phyloP scores from a whole-genome alignment of 2,888 invertebrate species.

The Machimus rusticus region DNA sequence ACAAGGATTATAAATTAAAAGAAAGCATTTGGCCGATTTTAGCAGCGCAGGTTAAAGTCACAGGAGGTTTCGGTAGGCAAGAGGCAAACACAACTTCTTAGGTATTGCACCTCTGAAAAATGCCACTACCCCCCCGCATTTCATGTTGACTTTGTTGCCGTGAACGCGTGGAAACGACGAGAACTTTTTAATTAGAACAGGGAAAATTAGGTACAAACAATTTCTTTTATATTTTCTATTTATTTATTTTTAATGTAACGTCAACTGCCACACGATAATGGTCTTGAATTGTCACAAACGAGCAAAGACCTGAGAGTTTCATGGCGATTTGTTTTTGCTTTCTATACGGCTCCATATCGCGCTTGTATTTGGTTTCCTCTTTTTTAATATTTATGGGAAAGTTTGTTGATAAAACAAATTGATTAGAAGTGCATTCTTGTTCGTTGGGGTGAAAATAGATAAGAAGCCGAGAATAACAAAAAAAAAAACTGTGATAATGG shows the following conservation, averaged over 20 bases:
- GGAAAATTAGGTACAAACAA: background rate
- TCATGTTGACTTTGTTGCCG: background rate
- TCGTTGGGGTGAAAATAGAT: background rate
- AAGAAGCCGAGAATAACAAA: background rate
- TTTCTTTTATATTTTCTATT: background rate
- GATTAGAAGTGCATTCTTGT: background rate
- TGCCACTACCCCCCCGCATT: background rate
- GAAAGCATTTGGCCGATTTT: background rate
- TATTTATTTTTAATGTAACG: background rate
- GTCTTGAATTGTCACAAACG: background rate
- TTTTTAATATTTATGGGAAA: background rate
- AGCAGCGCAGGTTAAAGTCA: background rate
- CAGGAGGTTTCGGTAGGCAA: background rate
- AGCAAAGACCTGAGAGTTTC: background rate
- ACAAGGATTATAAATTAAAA: background rate
- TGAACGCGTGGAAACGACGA: background rate
- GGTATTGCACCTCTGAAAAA: background rate
- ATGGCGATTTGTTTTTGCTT: background rate
- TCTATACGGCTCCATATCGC: background rate
- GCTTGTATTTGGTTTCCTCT: background rate
- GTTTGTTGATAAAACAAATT: background rate
- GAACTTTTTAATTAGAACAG: background rate
- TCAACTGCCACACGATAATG: background rate
- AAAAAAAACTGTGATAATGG: background rate
- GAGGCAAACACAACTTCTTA: background rate